Base-by-base conservation (phyloP, 2,797 vertebrate genomes). In the Anas capensis region DNA sequence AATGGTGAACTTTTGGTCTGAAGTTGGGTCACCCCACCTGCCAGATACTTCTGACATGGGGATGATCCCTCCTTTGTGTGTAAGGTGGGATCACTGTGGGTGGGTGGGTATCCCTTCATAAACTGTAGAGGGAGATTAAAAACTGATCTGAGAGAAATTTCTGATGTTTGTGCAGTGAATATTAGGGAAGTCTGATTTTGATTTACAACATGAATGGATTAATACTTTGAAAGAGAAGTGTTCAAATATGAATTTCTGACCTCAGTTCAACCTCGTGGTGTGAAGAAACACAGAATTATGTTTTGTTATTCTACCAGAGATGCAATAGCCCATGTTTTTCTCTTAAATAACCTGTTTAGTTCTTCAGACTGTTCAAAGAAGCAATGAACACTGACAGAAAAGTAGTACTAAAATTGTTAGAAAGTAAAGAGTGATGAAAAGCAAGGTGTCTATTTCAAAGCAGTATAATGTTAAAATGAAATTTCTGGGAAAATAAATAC, bases 371-470 rank as follows among this genome's bases (percentile, higher is more conserved):
- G 24, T 71, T 11, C 6, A 33, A 49, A 29, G 15, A 86, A 68
- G 11, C 53, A 71, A 62, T 56, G 49, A 73, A 5, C 12, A 51
- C 0, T 2, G 31, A 68, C 48, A 16, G 64, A 64, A 76, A 53
- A 8, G 27, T 31, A 21, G 8, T 75, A 4, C 2, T 27, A 6
- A 29, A 58, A 3, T 54, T 62, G 14, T 49, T 82, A 75, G 78
- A 71, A 86, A 82, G 46, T 24, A 23, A 86, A 60, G 29, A 80
- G 69, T 81, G 40, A 57, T 84, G 40, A 24, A 82, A 91, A 69
- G 8, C 3, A 0, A 44, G 54, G 27, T 24, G 26, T 38, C 21
- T 80, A 0, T 29, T 93, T 88, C 51, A 82, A 51, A 69, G 23
- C 33, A 31, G 3, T 53, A 4, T 60, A 20, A 82, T 15, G 3